These are phyloP conservation scores for Neocrepidodera transversa DNA, from an alignment of 2,888 invertebrate genomes.

Conservation along the genomic window DNA sequence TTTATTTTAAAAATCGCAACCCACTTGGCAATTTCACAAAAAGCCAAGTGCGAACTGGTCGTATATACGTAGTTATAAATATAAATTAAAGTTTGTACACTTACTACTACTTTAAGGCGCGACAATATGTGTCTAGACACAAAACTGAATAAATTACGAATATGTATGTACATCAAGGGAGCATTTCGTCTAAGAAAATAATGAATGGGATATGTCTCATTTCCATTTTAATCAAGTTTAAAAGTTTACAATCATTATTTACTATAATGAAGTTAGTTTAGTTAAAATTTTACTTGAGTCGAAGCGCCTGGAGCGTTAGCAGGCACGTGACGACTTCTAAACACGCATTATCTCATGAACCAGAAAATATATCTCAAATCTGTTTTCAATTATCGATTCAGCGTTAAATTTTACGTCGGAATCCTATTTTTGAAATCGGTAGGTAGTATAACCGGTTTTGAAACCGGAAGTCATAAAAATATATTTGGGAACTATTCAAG, in stretches of 20 bases:
- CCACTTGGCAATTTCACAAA: constrained; percentile 2
- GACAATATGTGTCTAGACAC: constrained; percentile 1
- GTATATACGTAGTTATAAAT: constrained; percentile 1
- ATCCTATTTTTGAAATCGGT: too few species aligned
- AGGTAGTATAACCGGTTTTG: too few species aligned
- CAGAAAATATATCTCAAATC: too few species aligned
- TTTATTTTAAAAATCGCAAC: not conserved
- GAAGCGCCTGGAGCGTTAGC: too few species aligned
- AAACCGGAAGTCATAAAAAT: too few species aligned
- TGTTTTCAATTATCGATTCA: too few species aligned
- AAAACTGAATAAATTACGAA: constrained; percentile 6
- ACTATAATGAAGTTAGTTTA: too few species aligned
- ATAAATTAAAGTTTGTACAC: constrained; percentile 5
- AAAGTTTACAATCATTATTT: not conserved
- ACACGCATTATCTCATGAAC: too few species aligned
- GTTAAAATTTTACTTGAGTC: too few species aligned
- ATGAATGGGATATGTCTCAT: not conserved
- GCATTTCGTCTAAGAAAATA: not conserved
- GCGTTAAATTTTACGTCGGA: too few species aligned
- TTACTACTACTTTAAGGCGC: not conserved
- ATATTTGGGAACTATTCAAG: too few species aligned
- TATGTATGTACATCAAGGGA: not conserved
- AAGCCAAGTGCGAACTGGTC: not conserved
- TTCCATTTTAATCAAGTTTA: not conserved
- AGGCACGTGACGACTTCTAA: too few species aligned